Conservation (phyloP, 2,113 vertebrate species). For the Cyrtonyx montezumae region DNA sequence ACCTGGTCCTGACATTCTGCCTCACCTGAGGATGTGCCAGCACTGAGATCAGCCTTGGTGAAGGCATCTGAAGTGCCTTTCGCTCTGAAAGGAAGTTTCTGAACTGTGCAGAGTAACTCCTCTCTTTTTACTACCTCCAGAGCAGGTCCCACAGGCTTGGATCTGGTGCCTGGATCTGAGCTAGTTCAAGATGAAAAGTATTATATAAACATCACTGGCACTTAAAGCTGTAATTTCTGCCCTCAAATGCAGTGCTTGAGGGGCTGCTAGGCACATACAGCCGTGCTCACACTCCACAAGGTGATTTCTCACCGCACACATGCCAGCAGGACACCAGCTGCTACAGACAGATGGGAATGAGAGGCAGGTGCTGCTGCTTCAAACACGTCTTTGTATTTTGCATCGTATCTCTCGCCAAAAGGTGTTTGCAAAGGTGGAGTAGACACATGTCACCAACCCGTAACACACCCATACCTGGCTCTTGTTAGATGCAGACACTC, state of each 20-base stretch:
- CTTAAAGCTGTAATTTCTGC: not conserved
- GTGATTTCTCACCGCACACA: not conserved
- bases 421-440: not conserved
- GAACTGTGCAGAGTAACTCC: not conserved
- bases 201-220: not conserved
- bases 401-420: accelerated
- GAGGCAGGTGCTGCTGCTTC: accelerated
- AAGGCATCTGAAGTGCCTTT: not conserved
- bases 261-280: not conserved
- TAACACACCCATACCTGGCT: not conserved
- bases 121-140: not conserved
- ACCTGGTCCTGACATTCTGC: accelerated
- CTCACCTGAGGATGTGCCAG: not conserved
- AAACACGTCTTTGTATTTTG: accelerated
- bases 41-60: accelerated
- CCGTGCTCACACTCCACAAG: not conserved
- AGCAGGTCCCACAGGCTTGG: not conserved
- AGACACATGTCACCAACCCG: not conserved
- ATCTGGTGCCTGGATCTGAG: not conserved
- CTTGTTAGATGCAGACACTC: accelerated
- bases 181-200: not conserved
- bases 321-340: accelerated
- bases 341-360: not conserved
- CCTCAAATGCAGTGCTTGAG: not conserved
- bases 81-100: not conserved